A percentile compares a stretch with the other conserved stretches of the same genome.
phyloP scores from a whole-genome alignment of 2,888 invertebrate species.

The Tryphoninae sp. region DNA sequence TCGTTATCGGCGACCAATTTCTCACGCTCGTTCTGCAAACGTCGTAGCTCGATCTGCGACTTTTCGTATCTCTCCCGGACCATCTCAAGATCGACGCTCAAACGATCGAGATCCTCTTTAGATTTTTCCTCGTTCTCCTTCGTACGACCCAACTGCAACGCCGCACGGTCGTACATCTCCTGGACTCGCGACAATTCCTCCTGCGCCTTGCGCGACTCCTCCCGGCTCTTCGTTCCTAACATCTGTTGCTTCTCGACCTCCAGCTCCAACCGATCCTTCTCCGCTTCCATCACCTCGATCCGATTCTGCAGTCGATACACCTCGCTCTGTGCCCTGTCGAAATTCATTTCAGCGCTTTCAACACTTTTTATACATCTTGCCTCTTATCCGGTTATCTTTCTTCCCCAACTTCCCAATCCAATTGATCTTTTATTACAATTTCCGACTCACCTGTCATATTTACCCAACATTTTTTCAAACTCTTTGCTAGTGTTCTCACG shows the following conservation, averaged over 20 bases:
- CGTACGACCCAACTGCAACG: constrained; percentile 91
- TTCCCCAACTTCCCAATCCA: background rate
- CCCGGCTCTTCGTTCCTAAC: constrained; percentile 90
- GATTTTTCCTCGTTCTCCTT: constrained; percentile 96
- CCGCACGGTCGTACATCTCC: constrained; percentile 94
- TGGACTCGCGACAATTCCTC: constrained; percentile 93
- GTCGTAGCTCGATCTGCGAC: constrained; percentile 91
- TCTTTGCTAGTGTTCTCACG: constrained; percentile 94
- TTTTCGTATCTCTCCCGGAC: constrained; percentile 94
- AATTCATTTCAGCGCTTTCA: background rate
- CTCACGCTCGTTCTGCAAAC: constrained; percentile 92
- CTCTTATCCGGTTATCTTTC: background rate
- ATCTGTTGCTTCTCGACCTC: constrained; percentile 93
- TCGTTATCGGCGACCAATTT: constrained; percentile 93
- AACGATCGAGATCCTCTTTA: constrained; percentile 90
- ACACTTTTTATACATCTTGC: constrained; percentile 1
- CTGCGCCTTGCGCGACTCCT: constrained; percentile 92
- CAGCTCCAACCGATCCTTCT: constrained; percentile 92
- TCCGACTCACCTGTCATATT: constrained; percentile 89
- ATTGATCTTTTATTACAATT: background rate
- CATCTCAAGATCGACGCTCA: constrained; percentile 92
- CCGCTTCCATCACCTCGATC: constrained; percentile 93
- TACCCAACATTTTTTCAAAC: constrained; percentile 95
- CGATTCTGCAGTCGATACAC: constrained; percentile 94
- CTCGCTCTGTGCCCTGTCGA: constrained; percentile 91